These are phyloP conservation scores for Podilymbus podiceps DNA, from an alignment of 2,113 vertebrate genomes.

Conservation along the genomic window DNA sequence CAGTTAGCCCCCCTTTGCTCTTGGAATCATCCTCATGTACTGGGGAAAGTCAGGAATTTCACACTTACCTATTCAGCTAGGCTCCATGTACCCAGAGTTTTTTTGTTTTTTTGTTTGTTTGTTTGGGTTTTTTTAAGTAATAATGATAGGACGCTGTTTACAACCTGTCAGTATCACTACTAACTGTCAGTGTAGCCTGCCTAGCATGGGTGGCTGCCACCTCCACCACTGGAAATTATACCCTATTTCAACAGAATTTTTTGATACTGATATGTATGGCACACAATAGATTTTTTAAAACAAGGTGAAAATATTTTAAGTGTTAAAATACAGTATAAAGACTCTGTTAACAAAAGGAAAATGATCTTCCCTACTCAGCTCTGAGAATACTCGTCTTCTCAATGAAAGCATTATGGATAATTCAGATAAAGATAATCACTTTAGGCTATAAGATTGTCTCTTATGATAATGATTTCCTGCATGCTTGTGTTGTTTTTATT, in stretches of 20 bases:
- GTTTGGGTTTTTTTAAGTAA: not conserved
- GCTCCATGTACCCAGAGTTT: not conserved
- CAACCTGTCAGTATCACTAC: not conserved
- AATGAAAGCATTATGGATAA: not conserved
- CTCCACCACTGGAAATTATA: not conserved
- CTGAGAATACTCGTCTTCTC: constrained; percentile 9
- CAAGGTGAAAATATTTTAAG: not conserved
- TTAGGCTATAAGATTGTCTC: constrained; percentile 33
- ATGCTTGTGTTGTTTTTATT: constrained; percentile 3
- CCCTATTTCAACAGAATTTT: not conserved
- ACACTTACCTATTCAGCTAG: constrained; percentile 21
- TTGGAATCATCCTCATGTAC: not conserved
- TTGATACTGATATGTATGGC: not conserved
- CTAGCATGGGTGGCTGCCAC: not conserved
- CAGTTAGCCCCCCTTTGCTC: not conserved
- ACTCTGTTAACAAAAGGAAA: not conserved
- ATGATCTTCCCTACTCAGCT: not conserved
- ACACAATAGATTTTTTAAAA: not conserved
- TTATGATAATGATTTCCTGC: constrained; percentile 54
- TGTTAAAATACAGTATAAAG: not conserved
- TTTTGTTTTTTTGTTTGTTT: too few species aligned
- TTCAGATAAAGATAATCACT: constrained; percentile 15
- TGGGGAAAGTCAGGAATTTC: constrained; percentile 42
- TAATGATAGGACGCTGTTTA: constrained; percentile 6
- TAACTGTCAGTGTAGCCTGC: not conserved